These are phyloP conservation scores for Xyliphius kryptos DNA, from an alignment of 2,113 vertebrate genomes.

Conservation along the genomic window DNA sequence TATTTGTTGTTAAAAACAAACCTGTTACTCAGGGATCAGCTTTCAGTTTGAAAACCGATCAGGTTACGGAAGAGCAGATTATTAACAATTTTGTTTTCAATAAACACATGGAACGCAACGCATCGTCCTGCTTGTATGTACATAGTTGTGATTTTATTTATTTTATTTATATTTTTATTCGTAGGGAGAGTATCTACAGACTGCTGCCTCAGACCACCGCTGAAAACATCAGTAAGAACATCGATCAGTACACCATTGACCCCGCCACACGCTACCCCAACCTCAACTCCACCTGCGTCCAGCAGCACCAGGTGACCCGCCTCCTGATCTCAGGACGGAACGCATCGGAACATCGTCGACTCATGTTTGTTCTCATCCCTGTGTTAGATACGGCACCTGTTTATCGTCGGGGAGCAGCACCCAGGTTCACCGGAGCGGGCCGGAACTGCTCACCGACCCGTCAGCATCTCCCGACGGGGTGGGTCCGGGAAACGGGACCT, in stretches of 20 bases:
- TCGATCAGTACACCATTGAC: constrained; percentile 90
- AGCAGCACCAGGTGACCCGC: constrained; percentile 79
- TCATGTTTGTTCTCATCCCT: background rate
- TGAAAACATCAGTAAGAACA: constrained; percentile 95
- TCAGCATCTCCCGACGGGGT: constrained; percentile 75
- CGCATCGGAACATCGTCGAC: background rate
- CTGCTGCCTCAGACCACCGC: constrained; percentile 93
- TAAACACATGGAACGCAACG: too few species aligned
- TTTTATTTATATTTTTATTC: too few species aligned
- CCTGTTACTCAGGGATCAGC: too few species aligned
- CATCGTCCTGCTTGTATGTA: too few species aligned
- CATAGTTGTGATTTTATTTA: too few species aligned
- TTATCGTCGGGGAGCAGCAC: constrained; percentile 73
- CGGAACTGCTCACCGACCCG: constrained; percentile 66
- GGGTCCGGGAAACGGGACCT: constrained; percentile 26
- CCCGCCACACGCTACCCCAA: constrained; percentile 88
- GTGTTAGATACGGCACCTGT: constrained; percentile 80
- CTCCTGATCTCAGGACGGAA: background rate
- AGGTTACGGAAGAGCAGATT: too few species aligned
- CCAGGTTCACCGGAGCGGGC: constrained; percentile 58
- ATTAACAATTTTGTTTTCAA: too few species aligned
- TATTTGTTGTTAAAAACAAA: too few species aligned
- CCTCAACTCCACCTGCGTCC: constrained; percentile 83
- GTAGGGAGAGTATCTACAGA: constrained; percentile 89
- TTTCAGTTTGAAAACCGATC: too few species aligned